Evolutionary conservation across 2,888 invertebrate species (phyloP), one percentile per base, ranked within the genome.

Genomic region (Argyresthia albistria): DNA sequence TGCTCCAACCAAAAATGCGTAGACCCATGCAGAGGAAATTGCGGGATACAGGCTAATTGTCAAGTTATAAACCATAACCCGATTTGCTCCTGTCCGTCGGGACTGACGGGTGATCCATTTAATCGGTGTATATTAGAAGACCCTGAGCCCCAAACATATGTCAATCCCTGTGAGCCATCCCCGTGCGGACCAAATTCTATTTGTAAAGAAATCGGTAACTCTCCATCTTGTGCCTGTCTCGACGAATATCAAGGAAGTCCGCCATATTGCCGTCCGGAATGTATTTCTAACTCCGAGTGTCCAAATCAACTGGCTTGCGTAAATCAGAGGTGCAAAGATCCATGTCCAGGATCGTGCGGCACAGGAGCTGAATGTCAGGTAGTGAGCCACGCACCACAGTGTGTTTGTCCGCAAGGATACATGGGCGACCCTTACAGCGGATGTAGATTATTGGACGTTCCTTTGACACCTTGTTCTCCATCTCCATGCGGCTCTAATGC

Each of bases 401-500:
- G 96, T 71, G 83, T 91, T 53, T 96, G 96, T 68, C 79, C 88
- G 50, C 66, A 81, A 53, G 90, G 90, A 55, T 91, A 82, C 58
- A 88, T 89, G 15, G 93, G 93, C 53, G 90, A 92, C 76, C 90
- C 92, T 25, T 92, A 92, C 62, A 83, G 84, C 47, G 84, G 83
- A 58, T 93, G 91, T 71, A 69, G 64, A 60, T 72, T 81, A 35
- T 60, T 77, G 25, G 77, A 87, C 55, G 70, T 86, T 8, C 88
- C 89, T 64, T 75, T 88, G 52, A 82, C 86, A 54, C 93, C 91
- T 50, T 93, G 93, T 66, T 83, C 88, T 16, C 93, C 93, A 12
- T 92, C 92, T 43, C 93, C 93, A 0, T 94, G 94, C 70, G 93
- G 94, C 11, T 76, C 92, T 7, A 93, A 93, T 64, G 93, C 93